Percentiles rank a stretch among this genome's conserved stretches.
Evolutionary conservation across 2,797 vertebrate genomes (phyloP).

Genomic region (Intellagama lesueurii): DNA sequence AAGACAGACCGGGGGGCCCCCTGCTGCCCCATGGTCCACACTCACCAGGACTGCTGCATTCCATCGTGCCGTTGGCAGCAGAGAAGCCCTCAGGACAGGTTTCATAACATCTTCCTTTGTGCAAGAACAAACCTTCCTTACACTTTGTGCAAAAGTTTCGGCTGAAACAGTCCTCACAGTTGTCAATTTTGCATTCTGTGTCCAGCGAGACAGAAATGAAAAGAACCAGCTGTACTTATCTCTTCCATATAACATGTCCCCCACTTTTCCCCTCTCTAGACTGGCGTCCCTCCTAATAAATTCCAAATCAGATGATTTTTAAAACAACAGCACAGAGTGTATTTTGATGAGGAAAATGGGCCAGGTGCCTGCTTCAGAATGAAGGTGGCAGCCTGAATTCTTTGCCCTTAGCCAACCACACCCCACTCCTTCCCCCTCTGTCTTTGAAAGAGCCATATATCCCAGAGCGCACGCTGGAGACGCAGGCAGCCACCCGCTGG

Average conservation of each 20-base stretch:
- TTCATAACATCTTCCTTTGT: slow-evolving; percentile 93
- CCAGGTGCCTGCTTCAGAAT: too few relatives aligned
- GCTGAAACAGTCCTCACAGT: slow-evolving; percentile 98
- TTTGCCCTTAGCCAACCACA: too few relatives aligned
- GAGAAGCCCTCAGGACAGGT: slow-evolving; percentile 90
- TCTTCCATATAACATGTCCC: background rate
- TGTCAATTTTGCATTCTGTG: slow-evolving; percentile 97
- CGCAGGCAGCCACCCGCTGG: too few relatives aligned
- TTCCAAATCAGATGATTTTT: too few relatives aligned
- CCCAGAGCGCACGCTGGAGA: too few relatives aligned
- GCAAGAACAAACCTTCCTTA: slow-evolving; percentile 94
- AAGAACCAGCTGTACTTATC: slow-evolving; percentile 11
- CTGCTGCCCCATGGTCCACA: background rate
- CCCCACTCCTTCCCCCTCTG: too few relatives aligned
- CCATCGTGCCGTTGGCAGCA: slow-evolving; percentile 90
- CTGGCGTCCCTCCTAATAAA: background rate
- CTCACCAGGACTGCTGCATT: slow-evolving; percentile 92
- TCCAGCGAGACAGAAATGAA: background rate
- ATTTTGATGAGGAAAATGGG: too few relatives aligned
- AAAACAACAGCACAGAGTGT: background rate
- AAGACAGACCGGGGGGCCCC: too few relatives aligned
- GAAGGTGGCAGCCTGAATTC: too few relatives aligned
- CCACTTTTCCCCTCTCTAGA: too few relatives aligned
- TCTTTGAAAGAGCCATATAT: too few relatives aligned
- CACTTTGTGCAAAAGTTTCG: slow-evolving; percentile 99